These are phyloP conservation scores for Oscheius myriophilus DNA, from an alignment of 2,888 invertebrate species.

Conservation along the genomic window DNA sequence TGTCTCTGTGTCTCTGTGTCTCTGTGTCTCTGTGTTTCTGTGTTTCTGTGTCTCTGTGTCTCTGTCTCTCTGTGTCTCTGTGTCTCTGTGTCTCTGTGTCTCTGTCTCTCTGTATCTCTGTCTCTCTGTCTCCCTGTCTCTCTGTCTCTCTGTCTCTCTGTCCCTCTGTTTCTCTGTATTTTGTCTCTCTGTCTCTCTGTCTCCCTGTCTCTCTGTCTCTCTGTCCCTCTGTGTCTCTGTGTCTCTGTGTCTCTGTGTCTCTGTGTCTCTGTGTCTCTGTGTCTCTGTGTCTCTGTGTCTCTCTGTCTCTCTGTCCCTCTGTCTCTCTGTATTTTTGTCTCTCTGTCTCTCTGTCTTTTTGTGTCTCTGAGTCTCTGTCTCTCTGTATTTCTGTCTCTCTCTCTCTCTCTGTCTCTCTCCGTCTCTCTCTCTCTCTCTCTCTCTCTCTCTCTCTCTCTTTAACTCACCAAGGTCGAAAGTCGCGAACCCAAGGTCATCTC, in stretches of 20 bases:
- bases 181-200: too few species aligned
- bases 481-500: conserved; percentile 96
- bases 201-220: too few species aligned
- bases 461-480: conserved; percentile 82
- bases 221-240: too few species aligned
- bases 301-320: conserved; percentile 3
- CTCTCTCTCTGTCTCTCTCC: neutral
- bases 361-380: neutral
- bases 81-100: too few species aligned
- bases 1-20: neutral
- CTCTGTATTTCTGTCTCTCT: conserved; percentile 1
- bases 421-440: conserved; percentile 3
- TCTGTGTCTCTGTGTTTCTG: neutral
- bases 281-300: neutral
- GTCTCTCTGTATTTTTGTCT: neutral
- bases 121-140: neutral
- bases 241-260: too few species aligned
- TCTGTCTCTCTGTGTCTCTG: too few species aligned
- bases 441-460: conserved; percentile 4
- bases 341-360: neutral
- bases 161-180: too few species aligned
- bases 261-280: too few species aligned
- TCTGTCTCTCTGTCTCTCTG: too few species aligned
- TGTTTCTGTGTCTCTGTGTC: too few species aligned
- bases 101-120: neutral